Conservation (phyloP, 2,113 vertebrate species). For the Narcine bancroftii region DNA sequence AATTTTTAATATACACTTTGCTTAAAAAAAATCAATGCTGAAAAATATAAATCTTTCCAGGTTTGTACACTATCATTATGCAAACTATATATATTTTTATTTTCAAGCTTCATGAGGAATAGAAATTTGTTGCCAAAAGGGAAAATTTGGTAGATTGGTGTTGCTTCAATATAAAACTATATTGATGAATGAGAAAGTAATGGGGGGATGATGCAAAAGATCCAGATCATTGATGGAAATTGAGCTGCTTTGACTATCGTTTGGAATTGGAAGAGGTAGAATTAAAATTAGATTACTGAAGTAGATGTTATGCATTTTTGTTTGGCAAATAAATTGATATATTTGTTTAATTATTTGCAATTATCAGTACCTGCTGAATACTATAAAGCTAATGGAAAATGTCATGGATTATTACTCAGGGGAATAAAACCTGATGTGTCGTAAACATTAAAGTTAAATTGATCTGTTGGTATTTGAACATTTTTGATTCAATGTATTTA, state of each 20-base stretch:
- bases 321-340: neutral
- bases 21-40: too few relatives aligned
- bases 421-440: neutral
- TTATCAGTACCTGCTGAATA: neutral
- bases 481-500: neutral
- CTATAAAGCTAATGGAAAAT: neutral
- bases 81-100: constrained; percentile 1
- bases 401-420: neutral
- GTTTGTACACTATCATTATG: neutral
- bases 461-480: neutral
- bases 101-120: neutral
- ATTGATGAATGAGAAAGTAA: neutral
- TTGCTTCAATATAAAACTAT: neutral
- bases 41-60: neutral
- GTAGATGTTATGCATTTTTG: neutral
- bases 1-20: neutral
- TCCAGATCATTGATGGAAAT: neutral
- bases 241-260: neutral
- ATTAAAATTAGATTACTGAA: neutral
- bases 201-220: neutral
- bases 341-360: neutral
- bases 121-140: neutral
- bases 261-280: neutral
- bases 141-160: neutral
- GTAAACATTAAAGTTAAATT: neutral